Percentiles rank a stretch among this genome's conserved stretches.
These are phyloP conservation scores for Eupithecia exiguata DNA, from an alignment of 2,888 invertebrate species.

Conservation along the genomic window DNA sequence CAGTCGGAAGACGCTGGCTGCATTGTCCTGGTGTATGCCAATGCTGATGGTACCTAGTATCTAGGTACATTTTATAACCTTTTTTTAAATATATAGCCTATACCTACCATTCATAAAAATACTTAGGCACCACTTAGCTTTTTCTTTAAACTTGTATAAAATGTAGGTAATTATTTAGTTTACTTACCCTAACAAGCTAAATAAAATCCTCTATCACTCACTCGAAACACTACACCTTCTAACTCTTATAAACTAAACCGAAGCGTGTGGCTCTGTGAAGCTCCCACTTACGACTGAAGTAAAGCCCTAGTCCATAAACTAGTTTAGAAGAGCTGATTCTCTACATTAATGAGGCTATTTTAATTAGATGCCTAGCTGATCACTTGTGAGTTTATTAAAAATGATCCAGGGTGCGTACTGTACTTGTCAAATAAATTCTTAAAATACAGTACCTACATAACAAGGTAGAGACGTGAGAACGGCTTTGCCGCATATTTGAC, in stretches of 20 bases:
- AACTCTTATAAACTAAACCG: not conserved
- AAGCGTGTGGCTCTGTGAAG: not conserved
- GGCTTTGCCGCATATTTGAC: not conserved
- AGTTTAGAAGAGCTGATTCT: conserved; percentile 1
- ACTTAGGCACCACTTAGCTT: not conserved
- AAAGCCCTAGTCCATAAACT: not conserved
- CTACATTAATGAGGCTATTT: not conserved
- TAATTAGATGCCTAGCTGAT: conserved; percentile 1
- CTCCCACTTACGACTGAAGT: not conserved
- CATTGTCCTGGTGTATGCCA: not conserved
- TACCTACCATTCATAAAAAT: not conserved
- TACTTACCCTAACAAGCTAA: not conserved
- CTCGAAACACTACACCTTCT: not conserved
- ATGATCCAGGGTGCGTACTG: not conserved
- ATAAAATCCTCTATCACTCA: conserved; percentile 2
- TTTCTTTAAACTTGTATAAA: not conserved
- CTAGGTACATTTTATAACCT: not conserved
- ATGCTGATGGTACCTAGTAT: not conserved
- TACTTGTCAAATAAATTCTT: not conserved
- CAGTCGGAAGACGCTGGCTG: no score
- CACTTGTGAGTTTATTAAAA: not conserved
- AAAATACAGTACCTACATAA: not conserved
- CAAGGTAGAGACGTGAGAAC: not conserved
- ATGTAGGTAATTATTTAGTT: not conserved
- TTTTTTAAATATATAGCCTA: no score